Conservation (phyloP, 2,888 invertebrate species). For the Dichetophora obliterata region DNA sequence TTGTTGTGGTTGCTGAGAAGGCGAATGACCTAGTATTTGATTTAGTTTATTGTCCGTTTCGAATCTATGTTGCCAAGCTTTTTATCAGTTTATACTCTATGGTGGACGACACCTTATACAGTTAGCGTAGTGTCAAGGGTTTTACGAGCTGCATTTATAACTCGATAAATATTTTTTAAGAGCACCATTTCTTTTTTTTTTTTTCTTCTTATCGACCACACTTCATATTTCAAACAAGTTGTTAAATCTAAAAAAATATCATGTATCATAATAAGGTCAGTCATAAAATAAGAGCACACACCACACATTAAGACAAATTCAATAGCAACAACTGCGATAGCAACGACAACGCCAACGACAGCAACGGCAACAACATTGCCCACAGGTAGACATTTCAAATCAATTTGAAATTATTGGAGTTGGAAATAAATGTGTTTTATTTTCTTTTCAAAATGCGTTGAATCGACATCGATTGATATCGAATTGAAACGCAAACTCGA, state of each 20-base stretch:
- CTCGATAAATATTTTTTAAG: no score
- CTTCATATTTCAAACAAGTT: no score
- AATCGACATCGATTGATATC: not conserved
- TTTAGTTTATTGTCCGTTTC: no score
- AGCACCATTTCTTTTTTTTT: no score
- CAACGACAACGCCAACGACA: not conserved
- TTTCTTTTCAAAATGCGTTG: not conserved
- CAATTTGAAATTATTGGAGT: not conserved
- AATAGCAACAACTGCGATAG: not conserved
- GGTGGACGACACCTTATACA: no score
- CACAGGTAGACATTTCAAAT: conserved; percentile 7
- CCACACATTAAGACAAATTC: not conserved
- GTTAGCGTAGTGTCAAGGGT: no score
- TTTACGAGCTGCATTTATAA: no score
- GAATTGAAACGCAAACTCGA: not conserved
- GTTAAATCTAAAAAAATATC: not conserved
- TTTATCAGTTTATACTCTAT: no score
- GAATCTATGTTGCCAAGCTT: no score
- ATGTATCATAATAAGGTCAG: not conserved
- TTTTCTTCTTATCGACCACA: no score
- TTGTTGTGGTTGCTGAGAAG: no score
- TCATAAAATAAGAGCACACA: not conserved
- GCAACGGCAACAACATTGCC: not conserved
- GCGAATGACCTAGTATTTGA: no score
- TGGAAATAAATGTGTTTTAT: not conserved